Evolutionary conservation across 2,113 vertebrate genomes (phyloP), one percentile per base, ranked within the genome.

Genomic region (Corvus cornix): DNA sequence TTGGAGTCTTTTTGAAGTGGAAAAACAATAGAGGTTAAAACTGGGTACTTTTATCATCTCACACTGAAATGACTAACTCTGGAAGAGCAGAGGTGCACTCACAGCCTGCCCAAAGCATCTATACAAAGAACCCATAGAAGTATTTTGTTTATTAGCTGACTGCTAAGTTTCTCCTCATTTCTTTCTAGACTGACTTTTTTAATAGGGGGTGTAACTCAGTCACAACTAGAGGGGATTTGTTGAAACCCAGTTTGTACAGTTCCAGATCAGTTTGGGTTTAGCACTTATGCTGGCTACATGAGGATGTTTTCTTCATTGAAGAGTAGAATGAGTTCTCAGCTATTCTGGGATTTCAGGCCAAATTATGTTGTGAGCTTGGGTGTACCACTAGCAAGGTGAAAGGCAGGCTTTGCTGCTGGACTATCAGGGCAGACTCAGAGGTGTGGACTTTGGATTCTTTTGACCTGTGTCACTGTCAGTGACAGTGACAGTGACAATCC

Each of bases 401-500:
- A 82, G 53, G 46, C 59, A 96, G 16, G 0, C 6, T 76, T 62
- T 81, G 16, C 28, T 75, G 16, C 22, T 8, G 31, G 24, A 58
- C 22, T 44, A 6, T 39, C 21, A 80, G 28, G 21, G 11, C 22
- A 63, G 58, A 28, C 7, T 43, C 56, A 72, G 63, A 80, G 16
- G 6, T 16, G 5, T 60, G 58, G 33, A 7, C 13, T 81, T 70
- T 5, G 27, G 22, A n/a, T 51, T 27, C 1, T 84, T 92, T 72
- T 78, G 73, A 55, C 15, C 15, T 26, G 5, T 60, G 19, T 23
- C 58, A 59, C 22, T 26, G n/a, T 63, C 24, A 64, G 24, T 35
- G 39, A n/a, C 4, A 62, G 13, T 0, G 5, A 51, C 55, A 72
- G 24, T 0, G 3, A 19, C 8, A 18, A 31, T 62, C 26, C 60